Evolutionary conservation across 2,113 vertebrate genomes (phyloP).

Genomic region (Eurypyga helias): DNA sequence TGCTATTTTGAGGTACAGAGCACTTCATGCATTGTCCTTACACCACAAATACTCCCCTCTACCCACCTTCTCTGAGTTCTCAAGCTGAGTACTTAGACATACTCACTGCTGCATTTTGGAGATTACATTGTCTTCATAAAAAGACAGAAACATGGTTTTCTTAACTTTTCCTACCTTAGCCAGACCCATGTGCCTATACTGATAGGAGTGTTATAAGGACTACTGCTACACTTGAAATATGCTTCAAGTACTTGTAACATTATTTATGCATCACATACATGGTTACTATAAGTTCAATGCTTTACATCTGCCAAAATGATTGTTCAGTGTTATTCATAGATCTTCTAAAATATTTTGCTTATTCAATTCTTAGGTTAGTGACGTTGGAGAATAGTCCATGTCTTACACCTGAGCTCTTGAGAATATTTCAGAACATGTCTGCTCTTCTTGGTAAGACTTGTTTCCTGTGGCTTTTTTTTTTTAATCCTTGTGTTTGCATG

Average conservation of each 20-base stretch:
- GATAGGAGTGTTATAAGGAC: background rate
- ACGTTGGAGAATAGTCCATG: constrained; percentile 94
- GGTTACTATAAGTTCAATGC: background rate
- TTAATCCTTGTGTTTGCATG: background rate
- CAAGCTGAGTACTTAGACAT: background rate
- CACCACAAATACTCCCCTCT: background rate
- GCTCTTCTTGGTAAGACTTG: constrained; percentile 88
- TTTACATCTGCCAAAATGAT: background rate
- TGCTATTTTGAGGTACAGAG: background rate
- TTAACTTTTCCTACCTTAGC: background rate
- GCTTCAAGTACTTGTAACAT: background rate
- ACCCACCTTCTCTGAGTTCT: background rate
- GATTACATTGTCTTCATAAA: background rate
- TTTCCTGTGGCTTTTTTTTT: background rate
- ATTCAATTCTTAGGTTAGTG: constrained; percentile 85
- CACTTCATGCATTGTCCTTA: rapidly evolving
- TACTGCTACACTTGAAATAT: background rate
- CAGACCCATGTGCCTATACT: background rate
- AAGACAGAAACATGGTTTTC: background rate
- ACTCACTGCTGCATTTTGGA: background rate
- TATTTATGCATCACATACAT: background rate
- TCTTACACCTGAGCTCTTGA: constrained; percentile 90
- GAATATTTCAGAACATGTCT: constrained; percentile 98
- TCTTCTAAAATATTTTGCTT: background rate
- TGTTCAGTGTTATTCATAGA: background rate